phyloP scores from a whole-genome alignment of 2,113 vertebrate species.

The Crotophaga sulcirostris region DNA sequence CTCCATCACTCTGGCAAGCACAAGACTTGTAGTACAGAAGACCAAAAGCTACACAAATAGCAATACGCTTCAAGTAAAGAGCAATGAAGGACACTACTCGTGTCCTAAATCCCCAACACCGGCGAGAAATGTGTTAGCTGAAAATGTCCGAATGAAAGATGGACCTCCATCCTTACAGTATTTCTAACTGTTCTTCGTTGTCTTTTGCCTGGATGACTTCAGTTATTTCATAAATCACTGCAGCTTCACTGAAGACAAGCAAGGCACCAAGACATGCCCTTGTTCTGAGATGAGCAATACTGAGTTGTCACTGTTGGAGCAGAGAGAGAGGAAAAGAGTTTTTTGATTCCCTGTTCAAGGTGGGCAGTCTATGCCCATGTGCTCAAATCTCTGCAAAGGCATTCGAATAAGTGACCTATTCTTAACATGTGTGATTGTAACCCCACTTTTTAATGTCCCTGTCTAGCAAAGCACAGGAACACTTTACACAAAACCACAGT shows the following conservation, averaged over 20 bases:
- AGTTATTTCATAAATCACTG: slow-evolving; percentile 51
- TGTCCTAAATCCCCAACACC: slow-evolving; percentile 21
- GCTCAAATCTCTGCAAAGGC: background rate
- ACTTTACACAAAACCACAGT: background rate
- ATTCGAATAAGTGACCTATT: background rate
- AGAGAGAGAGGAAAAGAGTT: background rate
- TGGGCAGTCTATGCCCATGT: background rate
- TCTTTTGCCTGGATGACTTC: slow-evolving; percentile 34
- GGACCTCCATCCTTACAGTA: background rate
- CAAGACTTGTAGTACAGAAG: background rate
- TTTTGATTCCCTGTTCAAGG: background rate
- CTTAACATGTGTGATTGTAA: background rate
- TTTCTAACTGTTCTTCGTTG: background rate
- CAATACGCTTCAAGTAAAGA: slow-evolving; percentile 29
- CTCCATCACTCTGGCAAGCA: background rate
- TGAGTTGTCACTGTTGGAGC: background rate
- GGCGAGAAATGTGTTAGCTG: slow-evolving; percentile 18
- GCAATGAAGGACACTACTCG: slow-evolving; percentile 38
- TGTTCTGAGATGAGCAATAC: background rate
- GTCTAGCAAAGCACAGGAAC: background rate
- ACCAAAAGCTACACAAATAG: slow-evolving; percentile 32
- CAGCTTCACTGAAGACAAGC: background rate
- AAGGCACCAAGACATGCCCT: slow-evolving; percentile 19
- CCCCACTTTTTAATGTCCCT: background rate
- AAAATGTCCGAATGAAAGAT: slow-evolving; percentile 52